Evolutionary conservation across 2,113 vertebrate species (phyloP).

Genomic region (Rhynchomys soricoides): DNA sequence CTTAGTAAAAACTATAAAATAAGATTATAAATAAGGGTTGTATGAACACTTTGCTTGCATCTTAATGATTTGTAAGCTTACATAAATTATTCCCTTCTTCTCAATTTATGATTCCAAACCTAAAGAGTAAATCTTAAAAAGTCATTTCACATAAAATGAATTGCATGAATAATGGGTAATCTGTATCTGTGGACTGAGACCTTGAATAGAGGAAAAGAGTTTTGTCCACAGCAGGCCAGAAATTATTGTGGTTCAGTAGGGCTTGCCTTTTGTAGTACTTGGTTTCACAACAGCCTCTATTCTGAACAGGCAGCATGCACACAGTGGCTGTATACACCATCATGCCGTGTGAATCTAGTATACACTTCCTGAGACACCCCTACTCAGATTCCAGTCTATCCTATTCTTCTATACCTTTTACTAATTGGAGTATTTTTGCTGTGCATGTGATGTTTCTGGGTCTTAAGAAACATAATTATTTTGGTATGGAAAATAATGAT

Average conservation of each 20-base stretch:
- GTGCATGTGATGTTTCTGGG: too few species aligned
- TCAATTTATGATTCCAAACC: background rate
- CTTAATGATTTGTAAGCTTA: background rate
- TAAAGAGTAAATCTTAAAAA: conserved; percentile 3
- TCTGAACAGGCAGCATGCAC: background rate
- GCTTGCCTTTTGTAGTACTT: background rate
- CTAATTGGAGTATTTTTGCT: background rate
- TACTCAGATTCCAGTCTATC: background rate
- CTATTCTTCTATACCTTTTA: background rate
- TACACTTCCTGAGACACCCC: too few species aligned
- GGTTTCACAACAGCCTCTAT: background rate
- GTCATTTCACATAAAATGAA: background rate
- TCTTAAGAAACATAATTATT: background rate
- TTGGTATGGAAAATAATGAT: background rate
- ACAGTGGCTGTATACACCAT: background rate
- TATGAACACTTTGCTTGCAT: background rate
- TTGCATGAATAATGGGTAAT: background rate
- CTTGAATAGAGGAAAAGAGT: background rate
- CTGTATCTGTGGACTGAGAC: background rate
- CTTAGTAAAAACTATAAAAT: background rate
- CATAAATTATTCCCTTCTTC: background rate
- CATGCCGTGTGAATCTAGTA: background rate
- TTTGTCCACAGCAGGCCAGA: background rate
- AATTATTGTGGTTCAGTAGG: too few species aligned
- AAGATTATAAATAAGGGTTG: background rate